Conservation (phyloP, 2,888 invertebrate genomes). For the Oegoconia quadripuncta region DNA sequence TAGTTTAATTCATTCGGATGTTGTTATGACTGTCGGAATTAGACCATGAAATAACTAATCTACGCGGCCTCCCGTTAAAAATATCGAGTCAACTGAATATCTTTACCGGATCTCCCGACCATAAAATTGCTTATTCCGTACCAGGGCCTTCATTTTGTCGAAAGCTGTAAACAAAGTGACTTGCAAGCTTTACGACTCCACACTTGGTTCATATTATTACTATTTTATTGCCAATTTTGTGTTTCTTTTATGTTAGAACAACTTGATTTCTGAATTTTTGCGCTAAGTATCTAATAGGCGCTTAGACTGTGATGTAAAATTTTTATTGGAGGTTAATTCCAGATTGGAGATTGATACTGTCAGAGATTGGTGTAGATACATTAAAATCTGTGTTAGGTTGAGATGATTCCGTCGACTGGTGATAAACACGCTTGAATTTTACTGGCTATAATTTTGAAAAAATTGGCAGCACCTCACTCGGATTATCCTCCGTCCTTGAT, state of each 20-base stretch:
- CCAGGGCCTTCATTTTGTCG: constrained; percentile 29
- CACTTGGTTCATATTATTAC: constrained; percentile 31
- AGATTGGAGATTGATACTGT: too few relatives aligned
- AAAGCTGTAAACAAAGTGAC: constrained; percentile 34
- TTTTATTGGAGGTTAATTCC: too few relatives aligned
- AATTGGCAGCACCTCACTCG: too few relatives aligned
- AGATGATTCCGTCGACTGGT: too few relatives aligned
- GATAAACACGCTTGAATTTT: too few relatives aligned
- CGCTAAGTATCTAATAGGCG: too few relatives aligned
- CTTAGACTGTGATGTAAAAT: too few relatives aligned
- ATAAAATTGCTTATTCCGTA: constrained; percentile 26
- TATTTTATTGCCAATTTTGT: constrained; percentile 36
- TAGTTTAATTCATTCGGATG: too few relatives aligned
- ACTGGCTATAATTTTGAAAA: too few relatives aligned
- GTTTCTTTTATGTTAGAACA: constrained; percentile 28
- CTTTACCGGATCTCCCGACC: constrained; percentile 6
- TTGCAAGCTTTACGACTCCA: constrained; percentile 31
- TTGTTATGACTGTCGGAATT: not conserved
- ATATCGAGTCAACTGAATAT: not conserved
- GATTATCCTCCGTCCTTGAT: too few relatives aligned
- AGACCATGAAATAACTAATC: not conserved
- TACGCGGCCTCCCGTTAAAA: not conserved
- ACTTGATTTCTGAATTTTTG: not conserved
- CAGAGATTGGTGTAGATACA: too few relatives aligned
- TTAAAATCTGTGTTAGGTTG: too few relatives aligned